Base-by-base conservation (phyloP, 2,113 vertebrate species). In the human region DNA sequence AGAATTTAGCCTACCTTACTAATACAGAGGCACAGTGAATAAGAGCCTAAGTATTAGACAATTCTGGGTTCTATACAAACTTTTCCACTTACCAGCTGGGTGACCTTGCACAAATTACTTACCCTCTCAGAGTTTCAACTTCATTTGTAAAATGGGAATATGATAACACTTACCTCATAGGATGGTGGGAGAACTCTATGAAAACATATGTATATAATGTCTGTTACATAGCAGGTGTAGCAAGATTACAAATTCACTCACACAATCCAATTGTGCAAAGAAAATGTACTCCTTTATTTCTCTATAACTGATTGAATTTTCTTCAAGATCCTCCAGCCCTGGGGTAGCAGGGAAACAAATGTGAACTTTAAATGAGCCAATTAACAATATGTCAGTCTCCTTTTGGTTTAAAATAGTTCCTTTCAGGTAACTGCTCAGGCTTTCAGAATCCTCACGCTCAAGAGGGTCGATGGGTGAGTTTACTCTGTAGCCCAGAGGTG, bases 301-400 rank as follows among this genome's bases (percentile, higher is more conserved):
- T 97, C 94, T 90, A 90, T 96, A 97, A 98, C 90, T 88, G 97
- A 97, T 81, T 96, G 90, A 90, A 96, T 95, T 96, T 98, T 97
- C 96, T 89, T 96, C 84, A 96, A 96, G 85, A 96, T 96, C 79
- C 81, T 72, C 64, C 78, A 97, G 97, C 97, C 96, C 59, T 92
- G 88, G 89, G 95, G 94, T 97, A 96, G 81, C 81, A 94, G 40
- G 59, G 78, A 98, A 97, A 97, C 81, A 96, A 97, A 96, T 0
- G 52, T 98, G 97, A 98, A 98, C 98, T 96, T 97, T 95, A 95
- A 97, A 97, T 97, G 97, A 97, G 73, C n/a, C 96, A 96, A 96
- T 98, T 98, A 97, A 95, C 97, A 98, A 93, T 97, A 98, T 98
- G 98, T 82, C 93, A 96, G 81, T 92, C 90, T 98, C 88, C 84